phyloP scores from a whole-genome alignment of 2,797 vertebrate species.

The Antennarius maculatus region DNA sequence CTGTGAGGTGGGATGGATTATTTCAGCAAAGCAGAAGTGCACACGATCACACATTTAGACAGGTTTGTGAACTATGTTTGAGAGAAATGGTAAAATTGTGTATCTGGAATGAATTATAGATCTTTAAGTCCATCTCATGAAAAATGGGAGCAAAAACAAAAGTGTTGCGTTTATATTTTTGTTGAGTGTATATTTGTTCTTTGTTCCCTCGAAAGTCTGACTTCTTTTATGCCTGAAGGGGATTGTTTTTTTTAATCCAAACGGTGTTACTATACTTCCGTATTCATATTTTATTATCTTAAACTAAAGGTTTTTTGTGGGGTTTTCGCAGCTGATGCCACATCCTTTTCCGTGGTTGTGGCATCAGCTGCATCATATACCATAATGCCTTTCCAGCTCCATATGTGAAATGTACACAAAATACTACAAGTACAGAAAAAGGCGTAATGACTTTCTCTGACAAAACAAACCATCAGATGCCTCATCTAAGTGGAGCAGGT shows the following conservation, averaged over 20 bases:
- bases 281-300: constrained; percentile 30
- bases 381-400: not conserved
- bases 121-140: too few relatives aligned
- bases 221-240: constrained; percentile 19
- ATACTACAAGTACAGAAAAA: constrained; percentile 17
- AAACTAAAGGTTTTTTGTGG: not conserved
- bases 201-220: constrained; percentile 29
- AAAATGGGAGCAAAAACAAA: too few relatives aligned
- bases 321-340: not conserved
- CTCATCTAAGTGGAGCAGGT: constrained; percentile 54
- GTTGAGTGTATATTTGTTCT: too few relatives aligned
- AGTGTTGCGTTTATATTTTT: too few relatives aligned
- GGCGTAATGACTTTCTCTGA: constrained; percentile 9
- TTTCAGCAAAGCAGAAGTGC: too few relatives aligned
- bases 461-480: constrained; percentile 20
- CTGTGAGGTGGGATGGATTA: too few relatives aligned
- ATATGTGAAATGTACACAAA: constrained; percentile 18
- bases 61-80: too few relatives aligned
- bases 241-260: constrained; percentile 44
- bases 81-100: too few relatives aligned
- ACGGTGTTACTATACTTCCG: constrained; percentile 12
- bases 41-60: too few relatives aligned
- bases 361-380: constrained; percentile 32
- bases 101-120: too few relatives aligned
- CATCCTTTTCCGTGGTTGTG: constrained; percentile 13